Base-by-base conservation (phyloP, 2,113 vertebrate species). In the Chiloscyllium plagiosum region DNA sequence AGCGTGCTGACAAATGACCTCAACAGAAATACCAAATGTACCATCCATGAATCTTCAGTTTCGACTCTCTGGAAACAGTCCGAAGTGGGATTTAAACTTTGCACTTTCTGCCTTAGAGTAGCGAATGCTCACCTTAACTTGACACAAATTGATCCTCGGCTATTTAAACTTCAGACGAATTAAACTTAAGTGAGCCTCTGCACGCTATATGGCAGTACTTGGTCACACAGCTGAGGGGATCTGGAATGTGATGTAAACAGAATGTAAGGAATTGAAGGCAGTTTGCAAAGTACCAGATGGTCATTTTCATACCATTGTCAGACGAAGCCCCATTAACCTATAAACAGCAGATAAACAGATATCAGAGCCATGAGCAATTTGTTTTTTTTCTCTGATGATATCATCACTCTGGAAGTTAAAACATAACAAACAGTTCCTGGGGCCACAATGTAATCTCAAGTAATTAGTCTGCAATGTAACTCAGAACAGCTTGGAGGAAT, bases 381-480 rank as follows among this genome's bases (percentile, higher is more conserved):
- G n/a, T 68, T 94, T 94, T 37, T 47, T 47, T 1, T 17, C 90
- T 37, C 90, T 65, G 56, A 68, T 94, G 90, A 68, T 94, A 94
- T 68, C 56, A 94, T 68, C 90, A 42, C 65, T 68, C 37, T 68
- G 90, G 90, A 94, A 66, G 65, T 65, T 66, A 61, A 66, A 68
- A 94, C 90, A 94, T 94, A 94, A 94, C 65, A 90, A 90, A 90
- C 52, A 4, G 61, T 94, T 66, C 61, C 65, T 42, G 90, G 65
- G 65, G 17, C 50, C 7, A 29, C 61, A 42, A 37, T 10, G 17
- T 42, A 66, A 68, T 24, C 65, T 42, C 65, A 8, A 65, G 33
- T 29, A 68, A 93, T 93, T 26, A 68, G 90, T 24, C 90, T 37
- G 65, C n/a, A 22, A 2, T 42, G 90, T 68, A 94, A 68, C 56